Base-by-base conservation (phyloP, 2,888 invertebrate genomes). In the Lacanobia oleracea region DNA sequence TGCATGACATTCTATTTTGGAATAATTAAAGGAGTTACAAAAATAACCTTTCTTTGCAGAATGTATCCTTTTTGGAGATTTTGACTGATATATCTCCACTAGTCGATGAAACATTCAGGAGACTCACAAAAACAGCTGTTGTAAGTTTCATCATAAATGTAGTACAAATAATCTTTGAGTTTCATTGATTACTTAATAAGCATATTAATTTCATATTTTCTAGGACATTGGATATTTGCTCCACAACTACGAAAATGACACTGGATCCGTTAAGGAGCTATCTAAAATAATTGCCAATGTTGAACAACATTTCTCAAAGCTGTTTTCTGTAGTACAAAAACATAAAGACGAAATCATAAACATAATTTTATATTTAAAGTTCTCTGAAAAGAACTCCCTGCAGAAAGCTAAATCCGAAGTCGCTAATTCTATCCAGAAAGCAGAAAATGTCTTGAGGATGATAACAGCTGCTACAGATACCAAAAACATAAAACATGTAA, bases 271-370 rank as follows among this genome's bases (percentile, higher is more conserved):
- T 10, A 88, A 89, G 21, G 90, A 92, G 27, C 80, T 92, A 2
- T 89, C 91, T 57, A 86, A 86, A 51, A 81, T 93, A 16, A 91
- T 95, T 62, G 87, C 87, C 12, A 83, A 88, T 18, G 91, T 97
- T 8, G 94, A 95, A 59, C 95, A 96, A 77, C 96, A 96, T 84
- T 97, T 97, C 81, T 92, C 95, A 0, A 93, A 96, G 76, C 88
- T 97, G 0, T 94, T 95, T 75, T 96, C 95, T 0, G 86, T 93
- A 9, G 88, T 97, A 56, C 97, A 97, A 88, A 94, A 94, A 65
- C 89, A 96, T 57, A 97, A 97, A 82, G 86, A 91, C 16, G 93
- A 95, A 75, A 87, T 96, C 4, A 89, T 94, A 1, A 88, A 91
- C 8, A 87, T 90, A 23, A 79, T 96, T 12, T 72, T 90, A 7